A percentile compares a stretch with the other conserved stretches of the same genome.
Evolutionary conservation across 2,888 invertebrate genomes (phyloP).

Genomic region (Sesamia inferens): DNA sequence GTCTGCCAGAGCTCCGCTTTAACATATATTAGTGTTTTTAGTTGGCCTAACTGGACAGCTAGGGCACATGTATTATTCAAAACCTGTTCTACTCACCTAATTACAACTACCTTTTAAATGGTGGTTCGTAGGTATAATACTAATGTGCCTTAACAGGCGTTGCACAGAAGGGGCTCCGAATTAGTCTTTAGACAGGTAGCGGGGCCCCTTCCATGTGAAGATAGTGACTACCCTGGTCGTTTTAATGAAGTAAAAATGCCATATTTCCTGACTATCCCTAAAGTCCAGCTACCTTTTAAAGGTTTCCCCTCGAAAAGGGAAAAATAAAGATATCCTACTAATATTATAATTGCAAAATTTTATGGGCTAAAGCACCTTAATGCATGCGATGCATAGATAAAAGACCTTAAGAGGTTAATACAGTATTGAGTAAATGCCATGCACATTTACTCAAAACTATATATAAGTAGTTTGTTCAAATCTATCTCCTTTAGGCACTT

Average conservation of each 20-base stretch:
- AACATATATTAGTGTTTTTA: constrained; percentile 37
- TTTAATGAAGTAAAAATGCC: no score
- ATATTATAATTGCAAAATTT: neutral
- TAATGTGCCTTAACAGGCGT: no score
- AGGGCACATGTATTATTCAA: constrained; percentile 42
- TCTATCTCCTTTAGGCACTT: constrained; percentile 59
- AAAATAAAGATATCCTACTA: no score
- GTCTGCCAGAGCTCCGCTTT: constrained; percentile 20
- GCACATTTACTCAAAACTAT: constrained; percentile 19
- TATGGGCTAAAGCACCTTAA: neutral
- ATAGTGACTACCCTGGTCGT: no score
- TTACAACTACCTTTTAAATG: constrained; percentile 22
- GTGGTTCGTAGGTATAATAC: neutral
- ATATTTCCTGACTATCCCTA: no score
- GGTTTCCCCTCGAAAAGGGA: no score
- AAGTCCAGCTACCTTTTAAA: no score
- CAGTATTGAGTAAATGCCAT: neutral
- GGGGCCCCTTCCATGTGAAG: no score
- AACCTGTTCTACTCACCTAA: constrained; percentile 15
- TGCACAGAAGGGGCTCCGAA: no score
- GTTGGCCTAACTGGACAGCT: constrained; percentile 32
- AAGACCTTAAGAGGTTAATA: no score
- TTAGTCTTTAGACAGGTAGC: no score
- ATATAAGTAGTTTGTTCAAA: constrained; percentile 59
- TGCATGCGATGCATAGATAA: neutral